phyloP scores from a whole-genome alignment of 2,888 invertebrate species.

The Disparrhopalites patrizii region DNA sequence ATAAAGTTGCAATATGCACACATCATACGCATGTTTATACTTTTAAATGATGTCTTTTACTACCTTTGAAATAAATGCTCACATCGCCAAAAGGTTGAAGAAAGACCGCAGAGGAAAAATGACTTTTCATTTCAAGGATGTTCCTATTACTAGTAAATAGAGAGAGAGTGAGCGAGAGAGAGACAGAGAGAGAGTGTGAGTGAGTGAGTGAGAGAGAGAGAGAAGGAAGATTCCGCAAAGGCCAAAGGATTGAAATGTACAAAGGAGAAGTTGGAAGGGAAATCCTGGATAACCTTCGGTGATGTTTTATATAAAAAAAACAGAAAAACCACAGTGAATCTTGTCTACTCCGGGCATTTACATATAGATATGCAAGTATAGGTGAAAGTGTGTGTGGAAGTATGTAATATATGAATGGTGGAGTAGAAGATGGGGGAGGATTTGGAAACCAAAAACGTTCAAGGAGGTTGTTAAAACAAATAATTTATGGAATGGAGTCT shows the following conservation, averaged over 20 bases:
- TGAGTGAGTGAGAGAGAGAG: background rate
- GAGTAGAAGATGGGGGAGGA: background rate
- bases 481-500: background rate
- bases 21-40: too few relatives aligned
- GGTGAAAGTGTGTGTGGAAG: too few relatives aligned
- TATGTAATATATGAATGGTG: too few relatives aligned
- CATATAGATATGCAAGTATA: too few relatives aligned
- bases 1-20: too few relatives aligned
- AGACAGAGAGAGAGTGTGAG: too few relatives aligned
- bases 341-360: background rate
- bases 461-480: slow-evolving; percentile 4
- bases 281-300: background rate
- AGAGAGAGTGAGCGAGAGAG: background rate
- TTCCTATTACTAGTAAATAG: background rate
- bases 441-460: slow-evolving; percentile 7
- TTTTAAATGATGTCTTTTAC: too few relatives aligned
- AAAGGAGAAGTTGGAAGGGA: background rate
- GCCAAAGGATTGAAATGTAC: background rate
- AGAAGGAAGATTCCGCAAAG: background rate
- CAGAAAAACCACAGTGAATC: background rate
- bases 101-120: too few relatives aligned
- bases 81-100: too few relatives aligned
- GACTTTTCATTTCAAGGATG: too few relatives aligned
- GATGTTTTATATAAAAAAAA: background rate
- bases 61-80: too few relatives aligned